Base-by-base conservation (phyloP, 2,888 invertebrate genomes). In the Andrena camellia region DNA sequence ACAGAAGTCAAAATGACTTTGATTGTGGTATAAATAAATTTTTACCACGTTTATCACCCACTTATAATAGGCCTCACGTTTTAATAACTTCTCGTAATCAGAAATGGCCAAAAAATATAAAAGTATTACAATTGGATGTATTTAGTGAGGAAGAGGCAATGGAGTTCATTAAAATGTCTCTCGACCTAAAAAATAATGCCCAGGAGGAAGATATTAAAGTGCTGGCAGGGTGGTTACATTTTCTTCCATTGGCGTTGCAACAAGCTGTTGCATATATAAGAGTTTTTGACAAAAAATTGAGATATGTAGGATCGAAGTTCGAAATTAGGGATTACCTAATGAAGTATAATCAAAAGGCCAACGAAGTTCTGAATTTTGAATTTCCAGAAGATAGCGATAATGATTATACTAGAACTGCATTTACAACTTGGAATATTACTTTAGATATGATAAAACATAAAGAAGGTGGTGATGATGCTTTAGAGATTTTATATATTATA, bases 341-440 rank as follows among this genome's bases (percentile, higher is more conserved):
- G 0, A 50, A 29, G 4, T 66, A 17, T 29, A 10, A 7, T 1
- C n/a, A 66, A 3, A 48, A 29, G 8, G 8, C 26, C 52, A 52
- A n/a, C 0, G 48, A 50, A 1, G 4, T 48, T n/a, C 48, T 66
- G 0, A 17, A 29, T 6, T 29, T 50, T 8, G 8, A 48, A 2
- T 48, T 29, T 17, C 26, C 20, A 48, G 26, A 52, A 52, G 52
- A 52, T 20, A 52, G 7, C 1, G 52, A 20, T 26, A 66, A 3
- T 8, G n/a, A 66, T 66, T 50, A 66, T 17, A 50, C 26, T 4
- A 48, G 26, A 26, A 66, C 63, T 13, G 35, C 26, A 26, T 26
- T 66, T 48, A 66, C 48, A 29, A 66, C 29, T 17, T 66, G 48
- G 48, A 66, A 66, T 23, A 17, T 50, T 66, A 66, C 29, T 48